Evolutionary conservation across 2,113 vertebrate species (phyloP), one percentile per base, ranked within the genome.

Genomic region (Tachysurus vachellii): DNA sequence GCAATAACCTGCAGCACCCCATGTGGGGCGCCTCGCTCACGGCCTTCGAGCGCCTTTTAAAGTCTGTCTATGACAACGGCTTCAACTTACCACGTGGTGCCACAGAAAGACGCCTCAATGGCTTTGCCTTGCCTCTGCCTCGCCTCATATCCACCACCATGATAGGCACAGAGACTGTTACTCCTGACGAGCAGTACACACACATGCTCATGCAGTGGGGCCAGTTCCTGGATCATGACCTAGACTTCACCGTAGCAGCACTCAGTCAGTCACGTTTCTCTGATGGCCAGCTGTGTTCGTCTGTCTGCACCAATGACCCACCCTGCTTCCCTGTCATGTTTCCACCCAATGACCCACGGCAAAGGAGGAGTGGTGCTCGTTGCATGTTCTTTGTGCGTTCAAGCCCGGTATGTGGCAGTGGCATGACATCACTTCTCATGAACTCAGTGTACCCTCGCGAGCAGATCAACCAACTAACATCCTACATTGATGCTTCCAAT

Each of bases 191-290:
- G 79, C 96, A 96, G 66, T 99, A 97, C 94, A 99, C 97, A 0
- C 98, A 99, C 93, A 99, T 99, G 96, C 94, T 98, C 12, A 99
- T 99, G 98, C 98, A 99, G 91, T 99, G 98, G 98, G 98, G 98
- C 53, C 98, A 99, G 93, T 99, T 99, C 90, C 94, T 99, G 4
- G 98, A 99, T 93, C 98, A 99, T 0, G 98, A 99, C 89, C 90
- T 99, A 89, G 98, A 99, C 91, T 96, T 97, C 4, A 99, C 98
- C 0, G 98, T 99, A 87, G 96, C 93, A 13, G 96, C 98, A 0
- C 95, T 99, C 70, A 99, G 98, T 84, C 97, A 99, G 92, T 98
- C 97, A 0, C 96, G 98, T 13, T 99, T 99, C 94, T 99, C 97
- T 0, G 98, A 99, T 3, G 98, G 98, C 44, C 97, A 98, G 91